A percentile compares a stretch with the other conserved stretches of the same genome.
Evolutionary conservation across 1,140 invertebrate genomes (phyloP).

Genomic region (Diploscapter pachys): DNA sequence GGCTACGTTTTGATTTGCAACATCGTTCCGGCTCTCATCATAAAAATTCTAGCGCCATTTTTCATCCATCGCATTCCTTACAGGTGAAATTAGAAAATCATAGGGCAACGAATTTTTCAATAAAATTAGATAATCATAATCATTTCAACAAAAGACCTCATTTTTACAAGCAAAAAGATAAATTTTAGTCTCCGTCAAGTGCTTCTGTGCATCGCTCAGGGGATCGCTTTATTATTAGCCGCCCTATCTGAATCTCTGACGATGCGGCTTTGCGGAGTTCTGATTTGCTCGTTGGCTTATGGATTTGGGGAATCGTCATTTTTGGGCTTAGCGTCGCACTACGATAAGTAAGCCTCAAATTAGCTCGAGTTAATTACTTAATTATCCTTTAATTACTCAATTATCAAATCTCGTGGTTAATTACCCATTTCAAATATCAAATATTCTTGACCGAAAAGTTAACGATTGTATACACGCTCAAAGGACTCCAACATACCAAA

Average conservation of each 20-base stretch:
- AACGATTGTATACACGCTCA: too few relatives aligned
- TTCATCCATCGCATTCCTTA: constrained; percentile 58
- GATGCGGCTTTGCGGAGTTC: too few relatives aligned
- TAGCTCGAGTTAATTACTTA: constrained; percentile 64
- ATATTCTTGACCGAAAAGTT: not conserved
- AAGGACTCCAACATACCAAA: too few relatives aligned
- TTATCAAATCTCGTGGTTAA: constrained; percentile 69
- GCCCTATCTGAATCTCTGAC: too few relatives aligned
- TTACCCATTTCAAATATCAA: constrained; percentile 20
- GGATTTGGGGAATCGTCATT: too few relatives aligned
- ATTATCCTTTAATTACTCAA: constrained; percentile 69
- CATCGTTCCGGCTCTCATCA: constrained; percentile 72
- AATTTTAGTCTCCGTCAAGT: too few relatives aligned
- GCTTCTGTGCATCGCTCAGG: too few relatives aligned
- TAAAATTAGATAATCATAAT: not conserved
- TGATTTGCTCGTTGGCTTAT: too few relatives aligned
- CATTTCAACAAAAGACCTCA: not conserved
- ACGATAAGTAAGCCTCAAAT: not conserved
- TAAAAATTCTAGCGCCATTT: constrained; percentile 76
- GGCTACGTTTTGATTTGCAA: constrained; percentile 73
- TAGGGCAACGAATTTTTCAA: not conserved
- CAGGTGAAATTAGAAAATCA: constrained; percentile 5
- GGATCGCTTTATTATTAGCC: too few relatives aligned
- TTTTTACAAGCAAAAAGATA: not conserved
- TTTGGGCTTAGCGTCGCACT: too few relatives aligned